Conservation (phyloP, 2,113 vertebrate species). For the Corydoras maculifer region DNA sequence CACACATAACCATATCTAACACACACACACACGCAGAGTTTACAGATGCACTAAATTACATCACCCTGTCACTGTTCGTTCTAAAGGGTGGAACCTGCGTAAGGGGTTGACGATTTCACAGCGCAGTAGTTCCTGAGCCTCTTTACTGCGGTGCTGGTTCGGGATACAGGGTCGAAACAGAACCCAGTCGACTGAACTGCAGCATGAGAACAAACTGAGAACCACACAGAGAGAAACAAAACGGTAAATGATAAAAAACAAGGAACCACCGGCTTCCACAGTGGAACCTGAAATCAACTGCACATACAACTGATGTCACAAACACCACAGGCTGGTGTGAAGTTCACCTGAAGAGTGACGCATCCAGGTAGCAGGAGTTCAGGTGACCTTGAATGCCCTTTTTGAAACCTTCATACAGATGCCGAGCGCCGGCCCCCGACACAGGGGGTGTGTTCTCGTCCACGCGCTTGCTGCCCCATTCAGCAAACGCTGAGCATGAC, state of each 20-base stretch:
- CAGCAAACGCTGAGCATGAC: slow-evolving; percentile 62
- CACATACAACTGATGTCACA: too few relatives aligned
- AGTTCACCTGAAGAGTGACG: slow-evolving; percentile 66
- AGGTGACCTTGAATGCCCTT: slow-evolving; percentile 78
- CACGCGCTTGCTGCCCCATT: slow-evolving; percentile 71
- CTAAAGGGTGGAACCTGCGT: slow-evolving; percentile 54
- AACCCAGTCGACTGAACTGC: slow-evolving; percentile 71
- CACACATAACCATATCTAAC: slow-evolving; percentile 73
- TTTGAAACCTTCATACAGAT: slow-evolving; percentile 70
- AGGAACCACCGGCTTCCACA: too few relatives aligned
- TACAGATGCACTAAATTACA: too few relatives aligned
- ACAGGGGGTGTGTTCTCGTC: slow-evolving; percentile 66
- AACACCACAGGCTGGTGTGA: too few relatives aligned
- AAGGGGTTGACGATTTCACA: slow-evolving; percentile 78
- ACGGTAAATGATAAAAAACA: not conserved
- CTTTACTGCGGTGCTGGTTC: slow-evolving; percentile 43
- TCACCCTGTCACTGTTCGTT: too few relatives aligned
- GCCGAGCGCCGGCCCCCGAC: slow-evolving; percentile 53
- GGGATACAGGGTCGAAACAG: slow-evolving; percentile 63
- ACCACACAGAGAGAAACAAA: not conserved
- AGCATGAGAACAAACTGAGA: slow-evolving; percentile 76
- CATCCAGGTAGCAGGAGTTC: slow-evolving; percentile 80
- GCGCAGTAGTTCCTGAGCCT: slow-evolving; percentile 71
- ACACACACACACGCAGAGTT: too few relatives aligned
- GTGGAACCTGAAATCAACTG: too few relatives aligned